Base-by-base conservation (phyloP, 2,797 vertebrate species). In the Hyperoplus immaculatus region DNA sequence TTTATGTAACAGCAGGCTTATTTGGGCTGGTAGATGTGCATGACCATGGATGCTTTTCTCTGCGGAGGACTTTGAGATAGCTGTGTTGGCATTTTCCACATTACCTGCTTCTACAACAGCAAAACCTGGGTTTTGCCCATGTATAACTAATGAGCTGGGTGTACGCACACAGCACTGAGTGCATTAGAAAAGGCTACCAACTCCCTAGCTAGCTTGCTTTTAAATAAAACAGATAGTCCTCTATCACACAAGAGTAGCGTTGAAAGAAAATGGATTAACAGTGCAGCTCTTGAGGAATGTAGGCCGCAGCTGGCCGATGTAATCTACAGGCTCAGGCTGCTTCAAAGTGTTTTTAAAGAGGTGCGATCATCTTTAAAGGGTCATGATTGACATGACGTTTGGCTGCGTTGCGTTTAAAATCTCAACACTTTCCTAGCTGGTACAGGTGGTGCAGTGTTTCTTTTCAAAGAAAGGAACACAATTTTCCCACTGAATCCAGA, bases 211-310 rank as follows among this genome's bases (percentile, higher is more conserved):
- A 69, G 42, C 78, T 69, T 21, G 54, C 72, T 66, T 78, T 76
- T 93, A 82, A 93, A 93, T 93, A 90, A 90, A 90, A 90, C 68
- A 91, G 67, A 74, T 36, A 18, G 42, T 51, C 45, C 45, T 71
- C 61, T 21, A 61, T 83, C 57, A 66, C 21, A 45, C 67, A 71
- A 74, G 69, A 82, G 66, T 68, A 72, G 81, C 55, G 18, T 79
- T 29, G 59, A 69, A 66, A 71, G 74, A 78, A 76, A 85, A 71
- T 63, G 65, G 57, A 75, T 71, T 70, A 57, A 71, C 42, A 56
- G 59, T 77, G 63, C 29, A 54, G 62, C 70, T 79, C 21, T 80
- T 83, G 42, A 78, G 69, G 61, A 78, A 79, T 53, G 64, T 57
- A 69, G 50, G 43, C 60, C 29, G 4, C 61, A 84, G 56, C 71